Evolutionary conservation across 2,888 invertebrate genomes (phyloP).

Genomic region (Stenolophus ochropezus): DNA sequence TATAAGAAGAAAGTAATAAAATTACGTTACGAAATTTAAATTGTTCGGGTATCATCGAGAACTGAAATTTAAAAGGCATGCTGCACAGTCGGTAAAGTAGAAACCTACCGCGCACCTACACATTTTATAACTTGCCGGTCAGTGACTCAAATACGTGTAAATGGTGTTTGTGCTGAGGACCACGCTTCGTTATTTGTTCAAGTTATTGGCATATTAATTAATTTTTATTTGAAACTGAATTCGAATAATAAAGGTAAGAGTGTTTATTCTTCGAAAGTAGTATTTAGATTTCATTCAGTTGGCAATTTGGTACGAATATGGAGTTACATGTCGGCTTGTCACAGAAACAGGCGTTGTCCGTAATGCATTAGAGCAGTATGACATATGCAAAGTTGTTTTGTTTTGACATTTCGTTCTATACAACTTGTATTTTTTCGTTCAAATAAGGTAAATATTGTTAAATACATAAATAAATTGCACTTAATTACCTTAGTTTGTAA

Average conservation of each 20-base stretch:
- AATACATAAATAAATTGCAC: background rate
- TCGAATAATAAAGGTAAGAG: conserved; percentile 64
- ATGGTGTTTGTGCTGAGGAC: conserved; percentile 67
- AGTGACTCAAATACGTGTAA: conserved; percentile 74
- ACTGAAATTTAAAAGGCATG: conserved; percentile 52
- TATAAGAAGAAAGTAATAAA: background rate
- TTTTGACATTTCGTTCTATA: conserved; percentile 63
- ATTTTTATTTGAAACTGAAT: conserved; percentile 62
- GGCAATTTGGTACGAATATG: conserved; percentile 44
- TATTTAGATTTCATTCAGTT: background rate
- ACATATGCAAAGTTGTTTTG: conserved; percentile 66
- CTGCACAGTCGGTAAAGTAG: conserved; percentile 49
- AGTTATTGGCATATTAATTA: conserved; percentile 62
- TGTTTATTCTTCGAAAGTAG: conserved; percentile 16
- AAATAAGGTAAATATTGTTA: background rate
- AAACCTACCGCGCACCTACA: conserved; percentile 62
- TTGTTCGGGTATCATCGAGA: background rate
- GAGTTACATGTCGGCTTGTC: conserved; percentile 62
- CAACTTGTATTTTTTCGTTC: background rate
- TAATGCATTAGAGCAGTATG: conserved; percentile 63
- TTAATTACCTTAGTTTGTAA: background rate
- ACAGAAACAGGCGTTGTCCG: conserved; percentile 69
- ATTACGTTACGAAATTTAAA: background rate
- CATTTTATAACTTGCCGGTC: conserved; percentile 70
- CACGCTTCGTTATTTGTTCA: conserved; percentile 65